phyloP scores from a whole-genome alignment of 1,140 invertebrate genomes.

The Nasonia longicornis region DNA sequence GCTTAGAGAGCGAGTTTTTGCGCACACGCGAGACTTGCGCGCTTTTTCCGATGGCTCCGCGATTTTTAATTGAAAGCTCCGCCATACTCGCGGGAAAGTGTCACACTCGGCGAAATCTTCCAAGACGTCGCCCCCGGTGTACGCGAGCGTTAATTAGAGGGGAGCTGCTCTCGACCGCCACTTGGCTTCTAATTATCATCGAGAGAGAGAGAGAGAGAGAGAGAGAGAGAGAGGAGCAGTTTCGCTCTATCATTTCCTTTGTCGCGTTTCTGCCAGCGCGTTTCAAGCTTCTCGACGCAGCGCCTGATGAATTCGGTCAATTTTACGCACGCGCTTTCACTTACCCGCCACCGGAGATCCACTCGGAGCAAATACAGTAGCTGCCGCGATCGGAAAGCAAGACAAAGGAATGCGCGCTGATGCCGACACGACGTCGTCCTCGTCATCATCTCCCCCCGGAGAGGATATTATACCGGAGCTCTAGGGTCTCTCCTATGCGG shows the following conservation, averaged over 20 bases:
- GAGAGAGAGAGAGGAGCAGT: conserved; percentile 1
- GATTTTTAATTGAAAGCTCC: too few relatives aligned
- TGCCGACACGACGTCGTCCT: too few relatives aligned
- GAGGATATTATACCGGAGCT: conserved; percentile 6
- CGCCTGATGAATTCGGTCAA: conserved; percentile 4
- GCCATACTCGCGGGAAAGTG: too few relatives aligned
- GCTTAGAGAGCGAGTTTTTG: neutral
- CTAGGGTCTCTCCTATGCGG: neutral
- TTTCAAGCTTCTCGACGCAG: neutral
- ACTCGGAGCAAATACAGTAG: neutral
- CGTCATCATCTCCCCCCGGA: conserved; percentile 14
- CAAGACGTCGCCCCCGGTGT: too few relatives aligned
- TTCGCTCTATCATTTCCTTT: neutral
- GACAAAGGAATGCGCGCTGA: conserved; percentile 21
- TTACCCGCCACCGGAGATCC: conserved; percentile 23
- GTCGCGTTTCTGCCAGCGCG: neutral
- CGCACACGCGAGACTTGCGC: too few relatives aligned
- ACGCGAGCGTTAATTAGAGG: too few relatives aligned
- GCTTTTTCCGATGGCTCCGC: too few relatives aligned
- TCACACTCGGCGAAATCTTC: too few relatives aligned
- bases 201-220: conserved; percentile 8
- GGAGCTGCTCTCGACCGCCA: neutral
- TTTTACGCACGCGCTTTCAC: conserved; percentile 34
- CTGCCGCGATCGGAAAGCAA: conserved; percentile 1
- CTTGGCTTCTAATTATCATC: conserved; percentile 30